These are phyloP conservation scores for Gymnarchus niloticus DNA, from an alignment of 2,113 vertebrate genomes.

Conservation along the genomic window DNA sequence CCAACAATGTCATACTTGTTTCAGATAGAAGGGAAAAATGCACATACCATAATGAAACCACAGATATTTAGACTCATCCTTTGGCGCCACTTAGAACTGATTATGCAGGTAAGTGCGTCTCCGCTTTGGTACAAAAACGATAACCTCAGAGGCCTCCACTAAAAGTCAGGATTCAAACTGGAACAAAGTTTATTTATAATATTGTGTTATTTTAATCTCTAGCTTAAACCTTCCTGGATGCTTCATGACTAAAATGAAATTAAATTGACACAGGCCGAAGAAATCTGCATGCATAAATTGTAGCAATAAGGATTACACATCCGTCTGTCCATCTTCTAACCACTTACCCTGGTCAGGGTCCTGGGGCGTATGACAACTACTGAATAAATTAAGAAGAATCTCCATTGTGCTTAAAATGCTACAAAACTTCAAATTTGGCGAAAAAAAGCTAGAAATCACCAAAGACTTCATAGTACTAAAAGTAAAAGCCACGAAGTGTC, in stretches of 20 bases:
- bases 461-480: background rate
- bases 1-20: background rate
- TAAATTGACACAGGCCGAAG: background rate
- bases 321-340: too few species aligned
- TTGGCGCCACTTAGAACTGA: too few species aligned
- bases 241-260: background rate
- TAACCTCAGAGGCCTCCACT: background rate
- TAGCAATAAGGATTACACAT: too few species aligned
- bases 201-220: background rate
- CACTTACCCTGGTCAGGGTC: too few species aligned
- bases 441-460: background rate
- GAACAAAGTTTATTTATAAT: background rate
- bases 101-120: background rate
- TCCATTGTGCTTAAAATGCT: background rate
- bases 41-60: too few species aligned
- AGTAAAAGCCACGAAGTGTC: background rate
- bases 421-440: background rate
- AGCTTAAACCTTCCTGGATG: background rate
- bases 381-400: background rate
- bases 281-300: too few species aligned
- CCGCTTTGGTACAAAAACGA: background rate
- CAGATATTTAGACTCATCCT: too few species aligned
- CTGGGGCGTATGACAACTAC: background rate
- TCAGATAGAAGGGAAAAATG: background rate
- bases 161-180: background rate